Conservation (phyloP, 2,113 vertebrate species). For the Anas platyrhynchos region DNA sequence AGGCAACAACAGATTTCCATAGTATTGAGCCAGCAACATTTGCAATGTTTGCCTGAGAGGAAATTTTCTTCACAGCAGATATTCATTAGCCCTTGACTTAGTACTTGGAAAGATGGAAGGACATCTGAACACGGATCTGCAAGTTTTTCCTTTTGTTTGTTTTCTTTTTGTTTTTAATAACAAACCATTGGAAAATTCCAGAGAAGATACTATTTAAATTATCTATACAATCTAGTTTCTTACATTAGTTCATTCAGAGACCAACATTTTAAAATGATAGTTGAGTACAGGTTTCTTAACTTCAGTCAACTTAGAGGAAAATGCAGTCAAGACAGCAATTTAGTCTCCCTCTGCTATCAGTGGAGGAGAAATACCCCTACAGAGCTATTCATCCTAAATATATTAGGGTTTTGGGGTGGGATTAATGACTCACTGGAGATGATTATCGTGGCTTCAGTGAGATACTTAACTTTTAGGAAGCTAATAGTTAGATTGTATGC, state of each 20-base stretch:
- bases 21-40: background rate
- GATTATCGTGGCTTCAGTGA: slow-evolving; percentile 24
- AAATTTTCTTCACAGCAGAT: background rate
- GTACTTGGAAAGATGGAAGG: background rate
- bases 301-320: slow-evolving; percentile 8
- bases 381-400: slow-evolving; percentile 41
- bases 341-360: slow-evolving; percentile 9
- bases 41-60: background rate
- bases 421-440: slow-evolving; percentile 47
- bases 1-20: background rate
- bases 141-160: background rate
- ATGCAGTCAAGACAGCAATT: background rate
- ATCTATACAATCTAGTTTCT: background rate
- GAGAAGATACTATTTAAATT: background rate
- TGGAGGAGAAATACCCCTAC: slow-evolving; percentile 22
- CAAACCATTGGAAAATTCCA: background rate
- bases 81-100: background rate
- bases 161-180: background rate
- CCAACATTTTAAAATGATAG: background rate
- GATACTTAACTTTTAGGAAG: slow-evolving; percentile 7
- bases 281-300: slow-evolving; percentile 4
- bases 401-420: slow-evolving; percentile 39
- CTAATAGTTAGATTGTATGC: background rate
- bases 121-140: background rate
- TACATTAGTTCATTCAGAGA: slow-evolving; percentile 5